These are phyloP conservation scores for Drosophila obscura DNA, from an alignment of 1,140 invertebrate species.

Conservation along the genomic window DNA sequence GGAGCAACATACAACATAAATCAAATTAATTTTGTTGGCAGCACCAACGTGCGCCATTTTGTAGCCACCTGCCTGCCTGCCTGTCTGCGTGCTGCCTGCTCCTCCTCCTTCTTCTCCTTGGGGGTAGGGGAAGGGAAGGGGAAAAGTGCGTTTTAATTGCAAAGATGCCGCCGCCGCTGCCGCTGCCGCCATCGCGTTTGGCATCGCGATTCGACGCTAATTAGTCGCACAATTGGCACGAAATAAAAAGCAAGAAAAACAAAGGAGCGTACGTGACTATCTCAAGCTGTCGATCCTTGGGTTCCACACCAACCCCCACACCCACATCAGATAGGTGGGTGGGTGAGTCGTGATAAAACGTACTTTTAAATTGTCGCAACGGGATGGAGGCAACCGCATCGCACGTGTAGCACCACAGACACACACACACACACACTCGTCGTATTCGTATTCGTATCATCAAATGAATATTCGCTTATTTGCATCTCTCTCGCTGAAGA, in stretches of 20 bases:
- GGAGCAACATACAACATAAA: slow-evolving; percentile 55
- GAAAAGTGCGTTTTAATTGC: slow-evolving; percentile 81
- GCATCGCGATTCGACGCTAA: slow-evolving; percentile 73
- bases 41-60: slow-evolving; percentile 70
- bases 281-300: slow-evolving; percentile 72
- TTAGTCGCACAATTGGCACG: slow-evolving; percentile 79
- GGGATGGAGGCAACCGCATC: slow-evolving; percentile 39
- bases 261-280: slow-evolving; percentile 76
- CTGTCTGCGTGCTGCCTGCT: not conserved
- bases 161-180: slow-evolving; percentile 58
- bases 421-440: no score
- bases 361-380: slow-evolving; percentile 75
- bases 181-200: slow-evolving; percentile 8
- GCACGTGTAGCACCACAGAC: slow-evolving; percentile 53
- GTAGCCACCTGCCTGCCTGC: slow-evolving; percentile 24
- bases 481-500: slow-evolving; percentile 55
- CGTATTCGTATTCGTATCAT: slow-evolving; percentile 64
- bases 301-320: not conserved
- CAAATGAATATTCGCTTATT: slow-evolving; percentile 82
- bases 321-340: not conserved
- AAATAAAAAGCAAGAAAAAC: slow-evolving; percentile 76
- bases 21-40: slow-evolving; percentile 80
- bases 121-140: not conserved
- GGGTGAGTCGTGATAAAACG: slow-evolving; percentile 53
- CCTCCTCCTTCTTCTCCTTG: no score